Percentiles rank a stretch among this genome's conserved stretches.
Conservation (phyloP, 2,113 vertebrate species). For the Tragelaphus scriptus region DNA sequence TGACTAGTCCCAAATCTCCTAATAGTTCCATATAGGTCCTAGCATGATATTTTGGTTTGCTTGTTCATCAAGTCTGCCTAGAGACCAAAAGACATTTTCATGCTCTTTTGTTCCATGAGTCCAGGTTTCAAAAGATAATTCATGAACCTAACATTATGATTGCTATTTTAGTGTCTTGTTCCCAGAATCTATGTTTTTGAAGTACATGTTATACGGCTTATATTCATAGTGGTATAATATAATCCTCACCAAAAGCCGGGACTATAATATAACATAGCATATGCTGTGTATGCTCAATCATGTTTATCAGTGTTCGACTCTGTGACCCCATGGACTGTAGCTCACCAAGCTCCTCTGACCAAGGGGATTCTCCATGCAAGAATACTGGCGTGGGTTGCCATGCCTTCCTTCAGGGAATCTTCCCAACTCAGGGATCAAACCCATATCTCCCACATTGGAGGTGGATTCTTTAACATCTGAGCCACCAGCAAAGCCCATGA, state of each 20-base stretch:
- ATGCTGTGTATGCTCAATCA: neutral
- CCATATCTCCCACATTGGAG: neutral
- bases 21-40: too few species aligned
- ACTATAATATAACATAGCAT: neutral
- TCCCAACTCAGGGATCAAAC: neutral
- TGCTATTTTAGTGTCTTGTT: neutral
- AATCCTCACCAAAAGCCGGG: neutral
- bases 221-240: neutral
- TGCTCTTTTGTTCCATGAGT: neutral
- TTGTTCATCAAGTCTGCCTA: neutral
- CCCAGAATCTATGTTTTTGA: neutral
- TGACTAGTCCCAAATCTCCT: neutral
- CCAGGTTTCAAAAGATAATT: neutral
- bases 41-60: neutral
- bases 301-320: rapidly evolving
- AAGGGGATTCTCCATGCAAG: neutral
- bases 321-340: neutral
- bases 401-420: neutral
- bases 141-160: neutral
- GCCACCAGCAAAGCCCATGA: neutral
- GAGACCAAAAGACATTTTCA: neutral
- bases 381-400: neutral
- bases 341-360: neutral
- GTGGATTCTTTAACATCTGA: neutral
- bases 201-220: neutral